These are phyloP conservation scores for Neosalanx taihuensis DNA, from an alignment of 2,797 vertebrate genomes.

Conservation along the genomic window DNA sequence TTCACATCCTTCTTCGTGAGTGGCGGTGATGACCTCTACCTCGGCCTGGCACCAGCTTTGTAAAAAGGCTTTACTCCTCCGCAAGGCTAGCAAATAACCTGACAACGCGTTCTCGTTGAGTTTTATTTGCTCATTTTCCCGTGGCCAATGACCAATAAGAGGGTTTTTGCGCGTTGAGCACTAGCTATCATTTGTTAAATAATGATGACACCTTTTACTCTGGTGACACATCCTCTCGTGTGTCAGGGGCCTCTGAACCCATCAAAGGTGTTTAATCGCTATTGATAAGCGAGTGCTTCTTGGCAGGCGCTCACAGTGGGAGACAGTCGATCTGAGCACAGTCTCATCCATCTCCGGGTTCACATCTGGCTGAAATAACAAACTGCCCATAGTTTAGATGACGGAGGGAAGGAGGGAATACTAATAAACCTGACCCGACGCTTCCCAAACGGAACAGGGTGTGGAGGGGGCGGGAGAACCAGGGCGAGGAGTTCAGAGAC, in stretches of 20 bases:
- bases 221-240: background rate
- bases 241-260: constrained; percentile 2
- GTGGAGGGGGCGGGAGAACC: background rate
- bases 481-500: background rate
- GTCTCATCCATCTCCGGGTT: constrained; percentile 2
- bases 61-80: background rate
- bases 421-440: constrained; percentile 15
- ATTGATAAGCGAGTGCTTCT: background rate
- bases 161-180: background rate
- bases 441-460: background rate
- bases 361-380: constrained; percentile 18
- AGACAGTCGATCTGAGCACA: background rate
- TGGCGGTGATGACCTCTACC: background rate
- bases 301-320: background rate
- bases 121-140: background rate
- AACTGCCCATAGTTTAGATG: constrained; percentile 20
- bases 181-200: background rate
- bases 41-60: background rate
- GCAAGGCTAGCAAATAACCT: background rate
- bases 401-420: constrained; percentile 16
- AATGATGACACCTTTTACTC: background rate
- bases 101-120: background rate
- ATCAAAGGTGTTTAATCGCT: constrained; percentile 13
- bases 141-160: background rate
- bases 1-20: constrained; percentile 2